phyloP scores from a whole-genome alignment of 2,888 invertebrate genomes.

The Oxyteleia sp. region DNA sequence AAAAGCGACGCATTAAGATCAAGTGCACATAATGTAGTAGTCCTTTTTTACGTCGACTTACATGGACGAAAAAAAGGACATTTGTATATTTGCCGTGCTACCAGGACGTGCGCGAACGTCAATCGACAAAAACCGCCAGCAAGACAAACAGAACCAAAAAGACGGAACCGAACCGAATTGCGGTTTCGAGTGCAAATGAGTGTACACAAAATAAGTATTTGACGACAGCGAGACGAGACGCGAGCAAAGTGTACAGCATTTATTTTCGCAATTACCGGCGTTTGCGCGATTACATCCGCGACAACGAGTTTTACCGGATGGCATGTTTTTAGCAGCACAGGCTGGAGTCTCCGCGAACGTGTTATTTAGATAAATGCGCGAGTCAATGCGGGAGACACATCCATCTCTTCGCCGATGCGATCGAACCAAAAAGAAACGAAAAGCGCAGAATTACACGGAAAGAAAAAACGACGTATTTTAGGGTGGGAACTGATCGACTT shows the following conservation, averaged over 20 bases:
- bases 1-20: slow-evolving; percentile 10
- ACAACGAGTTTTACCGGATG: slow-evolving; percentile 74
- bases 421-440: no score
- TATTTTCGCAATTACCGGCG: slow-evolving; percentile 70
- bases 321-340: slow-evolving; percentile 49
- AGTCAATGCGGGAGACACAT: slow-evolving; percentile 43
- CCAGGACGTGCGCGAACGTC: no score
- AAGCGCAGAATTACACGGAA: no score
- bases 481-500: no score
- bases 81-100: no score
- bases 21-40: slow-evolving; percentile 26
- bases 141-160: slow-evolving; percentile 54
- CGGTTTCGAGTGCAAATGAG: slow-evolving; percentile 66
- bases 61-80: slow-evolving; percentile 7
- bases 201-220: slow-evolving; percentile 71
- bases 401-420: slow-evolving; percentile 43
- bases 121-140: slow-evolving; percentile 27
- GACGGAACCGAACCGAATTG: slow-evolving; percentile 31
- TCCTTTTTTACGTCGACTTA: slow-evolving; percentile 12
- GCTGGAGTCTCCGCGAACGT: slow-evolving; percentile 55
- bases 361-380: slow-evolving; percentile 72
- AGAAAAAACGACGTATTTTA: no score
- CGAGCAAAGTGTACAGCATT: slow-evolving; percentile 59
- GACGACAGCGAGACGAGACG: slow-evolving; percentile 64
- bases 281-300: slow-evolving; percentile 71